Percentiles rank a stretch among this genome's conserved stretches.
Conservation (phyloP, 2,888 invertebrate genomes). For the Tipula lateralis region DNA sequence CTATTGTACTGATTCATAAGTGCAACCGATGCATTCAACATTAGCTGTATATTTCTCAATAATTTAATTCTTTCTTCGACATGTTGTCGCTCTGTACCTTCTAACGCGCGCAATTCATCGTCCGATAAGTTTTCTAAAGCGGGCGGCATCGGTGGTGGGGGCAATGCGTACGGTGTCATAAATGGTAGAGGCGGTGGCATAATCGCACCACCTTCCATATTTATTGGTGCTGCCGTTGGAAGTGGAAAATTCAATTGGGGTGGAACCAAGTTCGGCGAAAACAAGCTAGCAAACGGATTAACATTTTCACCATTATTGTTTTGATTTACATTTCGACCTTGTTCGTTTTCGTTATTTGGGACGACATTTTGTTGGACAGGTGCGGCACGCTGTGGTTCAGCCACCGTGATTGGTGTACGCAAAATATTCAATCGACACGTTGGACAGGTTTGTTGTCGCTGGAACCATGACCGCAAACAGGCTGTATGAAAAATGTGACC, state of each 20-base stretch:
- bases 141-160: slow-evolving; percentile 73
- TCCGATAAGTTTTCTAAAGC: slow-evolving; percentile 69
- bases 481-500: slow-evolving; percentile 99
- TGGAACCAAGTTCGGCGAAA: slow-evolving; percentile 33
- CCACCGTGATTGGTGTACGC: slow-evolving; percentile 51
- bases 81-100: slow-evolving; percentile 80
- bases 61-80: slow-evolving; percentile 87
- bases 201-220: slow-evolving; percentile 44
- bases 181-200: slow-evolving; percentile 55
- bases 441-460: slow-evolving; percentile 98
- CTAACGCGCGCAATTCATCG: slow-evolving; percentile 82
- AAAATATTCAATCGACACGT: slow-evolving; percentile 90
- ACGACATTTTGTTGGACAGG: slow-evolving; percentile 36
- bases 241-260: slow-evolving; percentile 33
- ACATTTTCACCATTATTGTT: slow-evolving; percentile 39
- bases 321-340: slow-evolving; percentile 35
- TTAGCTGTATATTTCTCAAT: slow-evolving; percentile 76
- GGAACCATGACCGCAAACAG: slow-evolving; percentile 98
- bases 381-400: slow-evolving; percentile 44
- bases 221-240: slow-evolving; percentile 41
- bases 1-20: slow-evolving; percentile 92
- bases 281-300: slow-evolving; percentile 37
- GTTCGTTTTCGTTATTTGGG: slow-evolving; percentile 35
- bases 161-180: slow-evolving; percentile 52
- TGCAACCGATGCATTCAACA: slow-evolving; percentile 88